Conservation (phyloP, 2,888 invertebrate species). For the Thysanoteuthis rhombus region DNA sequence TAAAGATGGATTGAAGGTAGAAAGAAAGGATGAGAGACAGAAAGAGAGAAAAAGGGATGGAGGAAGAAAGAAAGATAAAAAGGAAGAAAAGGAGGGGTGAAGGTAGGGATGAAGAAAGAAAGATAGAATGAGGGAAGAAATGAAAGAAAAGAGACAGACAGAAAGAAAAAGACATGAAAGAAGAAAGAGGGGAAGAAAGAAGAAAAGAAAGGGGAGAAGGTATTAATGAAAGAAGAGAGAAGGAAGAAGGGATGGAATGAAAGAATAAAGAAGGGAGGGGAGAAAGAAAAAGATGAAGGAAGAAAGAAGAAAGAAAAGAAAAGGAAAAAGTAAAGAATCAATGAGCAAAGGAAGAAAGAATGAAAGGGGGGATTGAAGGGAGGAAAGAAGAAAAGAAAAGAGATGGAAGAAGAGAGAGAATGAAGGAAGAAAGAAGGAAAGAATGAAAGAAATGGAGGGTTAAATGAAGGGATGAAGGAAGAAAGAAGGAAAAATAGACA, state of each 20-base stretch:
- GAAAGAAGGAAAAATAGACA: too few species aligned
- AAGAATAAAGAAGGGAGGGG: background rate
- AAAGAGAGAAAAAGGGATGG: background rate
- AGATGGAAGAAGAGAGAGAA: too few species aligned
- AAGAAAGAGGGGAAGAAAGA: background rate
- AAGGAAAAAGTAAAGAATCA: too few species aligned
- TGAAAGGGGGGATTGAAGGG: too few species aligned
- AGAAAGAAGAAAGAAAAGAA: background rate
- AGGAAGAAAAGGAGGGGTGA: background rate
- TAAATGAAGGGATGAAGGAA: too few species aligned
- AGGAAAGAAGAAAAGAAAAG: too few species aligned
- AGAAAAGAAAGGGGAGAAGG: background rate
- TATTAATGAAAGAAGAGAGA: too few species aligned
- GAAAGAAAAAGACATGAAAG: background rate
- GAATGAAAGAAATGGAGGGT: too few species aligned
- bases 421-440: too few species aligned
- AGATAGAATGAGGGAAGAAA: background rate
- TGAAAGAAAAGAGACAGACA: background rate
- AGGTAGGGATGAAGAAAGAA: background rate
- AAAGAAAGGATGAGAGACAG: background rate
- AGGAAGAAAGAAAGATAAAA: background rate
- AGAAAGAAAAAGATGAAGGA: background rate
- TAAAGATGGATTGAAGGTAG: background rate
- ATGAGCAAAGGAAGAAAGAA: too few species aligned
- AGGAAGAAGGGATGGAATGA: too few species aligned